A percentile compares a stretch with the other conserved stretches of the same genome.
Evolutionary conservation across 2,888 invertebrate species (phyloP).

Genomic region (Eupithecia inturbata): DNA sequence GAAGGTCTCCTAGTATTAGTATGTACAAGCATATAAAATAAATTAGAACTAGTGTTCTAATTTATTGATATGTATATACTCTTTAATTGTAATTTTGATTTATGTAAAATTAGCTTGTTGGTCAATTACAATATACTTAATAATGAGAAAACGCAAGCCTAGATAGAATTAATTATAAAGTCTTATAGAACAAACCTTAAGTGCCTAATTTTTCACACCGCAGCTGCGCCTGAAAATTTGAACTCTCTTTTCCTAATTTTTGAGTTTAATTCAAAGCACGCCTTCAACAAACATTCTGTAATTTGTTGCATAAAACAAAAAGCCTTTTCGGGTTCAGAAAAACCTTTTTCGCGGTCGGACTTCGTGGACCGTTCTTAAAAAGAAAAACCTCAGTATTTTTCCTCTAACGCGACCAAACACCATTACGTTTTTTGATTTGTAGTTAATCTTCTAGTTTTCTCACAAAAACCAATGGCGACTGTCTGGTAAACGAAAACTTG

Average conservation of each 20-base stretch:
- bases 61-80: no score
- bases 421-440: slow-evolving; percentile 1
- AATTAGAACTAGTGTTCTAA: no score
- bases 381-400: background rate
- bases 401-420: background rate
- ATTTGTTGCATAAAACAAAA: slow-evolving; percentile 12
- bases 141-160: background rate
- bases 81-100: no score
- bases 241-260: background rate
- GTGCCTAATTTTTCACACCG: background rate
- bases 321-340: background rate
- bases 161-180: background rate
- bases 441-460: background rate
- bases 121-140: no score
- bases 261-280: background rate
- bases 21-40: no score
- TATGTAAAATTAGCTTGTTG: no score
- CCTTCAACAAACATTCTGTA: slow-evolving; percentile 5
- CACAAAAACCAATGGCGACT: background rate
- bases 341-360: slow-evolving; percentile 11
- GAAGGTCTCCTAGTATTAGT: no score
- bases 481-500: background rate
- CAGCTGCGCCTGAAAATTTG: background rate
- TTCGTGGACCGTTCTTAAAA: background rate
- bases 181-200: background rate